Base-by-base conservation (phyloP, 2,113 vertebrate genomes). In the Oriolus oriolus region DNA sequence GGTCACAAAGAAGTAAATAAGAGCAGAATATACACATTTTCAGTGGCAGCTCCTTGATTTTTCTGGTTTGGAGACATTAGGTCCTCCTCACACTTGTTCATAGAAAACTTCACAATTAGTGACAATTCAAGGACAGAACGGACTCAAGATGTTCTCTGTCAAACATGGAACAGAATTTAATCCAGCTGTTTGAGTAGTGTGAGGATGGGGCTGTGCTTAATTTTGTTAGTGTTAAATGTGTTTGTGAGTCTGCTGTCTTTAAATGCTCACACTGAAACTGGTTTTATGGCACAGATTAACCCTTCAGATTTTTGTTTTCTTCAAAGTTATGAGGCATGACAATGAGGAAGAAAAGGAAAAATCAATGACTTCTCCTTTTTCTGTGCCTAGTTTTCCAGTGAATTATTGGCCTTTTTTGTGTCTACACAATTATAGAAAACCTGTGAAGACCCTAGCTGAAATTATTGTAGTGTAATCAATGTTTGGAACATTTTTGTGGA, bases 11-110 rank as follows among this genome's bases (percentile, higher is more conserved):
- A 33, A 63, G 61, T 37, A 63, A 81, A 35, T 31, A 49, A 50
- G 18, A 56, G 26, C 13, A 59, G 28, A 26, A 37, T 3, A 2
- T 44, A 27, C 2, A 4, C 0, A 1, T 54, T 73, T 92, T 50
- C 31, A 57, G 27, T 64, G 41, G 26, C 33, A 73, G 35, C 20
- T 45, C 15, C 35, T 90, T 82, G 60, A 27, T 54, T 90, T 50
- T 94, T 60, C 44, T 39, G 28, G 9, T 33, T 77, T 59, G 39
- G 68, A 84, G 26, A 14, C 9, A 15, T 37, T 28, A 50, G 10
- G 20, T 84, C 39, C 44, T 81, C 27, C 9, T 60, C 19, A 14
- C 27, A 15, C 22, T 92, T 52, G 21, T 19, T 85, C 44, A 49
- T 53, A 65, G 57, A 71, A 76, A 90, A 35, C 8, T 7, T 76